A percentile compares a stretch with the other conserved stretches of the same genome.
Evolutionary conservation across 2,888 invertebrate genomes (phyloP).

Genomic region (Drosophila setosimentum): DNA sequence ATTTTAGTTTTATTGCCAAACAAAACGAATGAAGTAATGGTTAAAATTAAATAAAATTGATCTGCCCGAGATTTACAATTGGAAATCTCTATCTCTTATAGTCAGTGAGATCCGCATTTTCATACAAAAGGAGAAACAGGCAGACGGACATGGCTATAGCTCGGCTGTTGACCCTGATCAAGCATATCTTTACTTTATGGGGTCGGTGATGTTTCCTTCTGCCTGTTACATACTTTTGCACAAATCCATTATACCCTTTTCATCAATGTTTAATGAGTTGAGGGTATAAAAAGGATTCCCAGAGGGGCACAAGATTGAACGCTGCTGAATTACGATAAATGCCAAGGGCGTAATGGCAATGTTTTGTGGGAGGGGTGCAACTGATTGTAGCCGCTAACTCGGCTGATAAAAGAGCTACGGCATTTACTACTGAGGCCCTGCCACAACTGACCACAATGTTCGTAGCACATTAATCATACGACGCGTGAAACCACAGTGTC

Average conservation of each 20-base stretch:
- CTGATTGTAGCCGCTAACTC: conserved; percentile 9
- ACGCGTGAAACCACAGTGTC: conserved; percentile 30
- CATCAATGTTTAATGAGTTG: neutral
- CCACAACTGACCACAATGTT: neutral
- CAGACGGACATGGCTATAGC: too few species aligned
- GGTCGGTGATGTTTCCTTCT: neutral
- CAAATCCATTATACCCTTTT: neutral
- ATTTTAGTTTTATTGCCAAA: neutral
- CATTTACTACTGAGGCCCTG: neutral
- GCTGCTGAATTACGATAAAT: conserved; percentile 53
- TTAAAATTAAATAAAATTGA: neutral
- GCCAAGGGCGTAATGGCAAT: conserved; percentile 9
- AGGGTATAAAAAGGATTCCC: conserved; percentile 52
- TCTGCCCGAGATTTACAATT: neutral
- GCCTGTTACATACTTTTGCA: neutral
- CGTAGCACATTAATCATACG: conserved; percentile 29
- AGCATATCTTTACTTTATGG: neutral
- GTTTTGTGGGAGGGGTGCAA: neutral
- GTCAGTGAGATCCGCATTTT: neutral
- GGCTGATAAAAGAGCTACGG: conserved; percentile 1
- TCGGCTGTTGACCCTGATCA: too few species aligned
- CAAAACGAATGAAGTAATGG: neutral
- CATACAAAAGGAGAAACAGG: neutral
- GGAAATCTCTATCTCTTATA: neutral
- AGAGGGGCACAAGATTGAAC: conserved; percentile 29